Percentiles rank a stretch among this genome's conserved stretches.
phyloP scores from a whole-genome alignment of 1,140 invertebrate genomes.

The Drosophila melanica region DNA sequence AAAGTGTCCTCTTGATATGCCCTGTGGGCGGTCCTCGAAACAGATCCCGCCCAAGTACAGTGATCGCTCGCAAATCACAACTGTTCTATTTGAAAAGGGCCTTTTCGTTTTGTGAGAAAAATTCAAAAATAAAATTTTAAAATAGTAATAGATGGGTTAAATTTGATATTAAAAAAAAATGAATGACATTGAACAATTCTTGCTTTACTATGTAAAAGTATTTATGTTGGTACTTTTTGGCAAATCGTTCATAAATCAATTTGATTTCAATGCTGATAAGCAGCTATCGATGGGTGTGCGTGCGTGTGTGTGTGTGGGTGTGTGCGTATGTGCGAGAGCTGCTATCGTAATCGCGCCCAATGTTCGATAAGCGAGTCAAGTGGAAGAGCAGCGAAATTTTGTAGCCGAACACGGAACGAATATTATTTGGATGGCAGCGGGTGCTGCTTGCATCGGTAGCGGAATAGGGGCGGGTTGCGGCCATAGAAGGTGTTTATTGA shows the following conservation, averaged over 20 bases:
- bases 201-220: neutral
- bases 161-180: too few relatives aligned
- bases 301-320: conserved; percentile 8
- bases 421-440: conserved; percentile 10
- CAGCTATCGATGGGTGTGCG: conserved; percentile 31
- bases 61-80: too few relatives aligned
- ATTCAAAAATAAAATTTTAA: too few relatives aligned
- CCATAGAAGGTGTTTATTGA: conserved; percentile 27
- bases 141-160: too few relatives aligned
- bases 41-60: neutral
- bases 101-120: too few relatives aligned
- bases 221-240: conserved; percentile 44
- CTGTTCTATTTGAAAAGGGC: too few relatives aligned
- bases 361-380: conserved; percentile 60
- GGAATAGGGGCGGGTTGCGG: neutral
- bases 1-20: conserved; percentile 16
- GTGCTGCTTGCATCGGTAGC: conserved; percentile 1
- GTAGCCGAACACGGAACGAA: conserved; percentile 66
- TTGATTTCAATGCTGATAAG: conserved; percentile 68
- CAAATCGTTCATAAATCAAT: conserved; percentile 82
- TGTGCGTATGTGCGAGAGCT: conserved; percentile 37
- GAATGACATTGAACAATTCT: too few relatives aligned
- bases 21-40: conserved; percentile 28
- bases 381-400: conserved; percentile 47
- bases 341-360: conserved; percentile 59